These are phyloP conservation scores for Lasioglossum oenotherae DNA, from an alignment of 2,888 invertebrate genomes.

Conservation along the genomic window DNA sequence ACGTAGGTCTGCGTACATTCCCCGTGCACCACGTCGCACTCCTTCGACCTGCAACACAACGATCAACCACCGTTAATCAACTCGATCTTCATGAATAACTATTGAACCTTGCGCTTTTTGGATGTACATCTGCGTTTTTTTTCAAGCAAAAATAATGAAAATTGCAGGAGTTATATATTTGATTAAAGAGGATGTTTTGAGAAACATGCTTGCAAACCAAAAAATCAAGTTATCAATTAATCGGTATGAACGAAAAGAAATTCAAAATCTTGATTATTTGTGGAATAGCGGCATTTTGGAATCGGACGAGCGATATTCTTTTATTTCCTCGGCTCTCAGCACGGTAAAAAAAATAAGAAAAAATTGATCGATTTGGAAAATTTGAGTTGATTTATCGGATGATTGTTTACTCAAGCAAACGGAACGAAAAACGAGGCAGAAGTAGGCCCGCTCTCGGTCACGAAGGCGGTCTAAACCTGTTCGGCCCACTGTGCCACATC, in stretches of 20 bases:
- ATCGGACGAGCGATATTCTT: not conserved
- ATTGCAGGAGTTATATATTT: not conserved
- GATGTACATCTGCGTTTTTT: too few relatives aligned
- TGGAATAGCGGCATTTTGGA: not conserved
- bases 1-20: constrained; percentile 97
- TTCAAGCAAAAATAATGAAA: not conserved
- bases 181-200: not conserved
- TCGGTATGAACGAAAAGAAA: not conserved
- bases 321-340: not conserved
- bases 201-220: not conserved
- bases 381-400: not conserved
- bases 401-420: not conserved
- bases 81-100: too few relatives aligned
- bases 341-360: not conserved
- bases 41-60: constrained; percentile 90
- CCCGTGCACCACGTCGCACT: constrained; percentile 95
- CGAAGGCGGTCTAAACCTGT: constrained; percentile 40
- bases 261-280: too few relatives aligned
- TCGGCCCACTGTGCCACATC: constrained; percentile 69
- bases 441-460: constrained; percentile 60
- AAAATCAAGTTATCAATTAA: too few relatives aligned
- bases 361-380: not conserved
- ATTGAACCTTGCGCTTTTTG: not conserved
- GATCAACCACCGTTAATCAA: not conserved
- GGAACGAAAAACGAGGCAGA: constrained; percentile 50